phyloP scores from a whole-genome alignment of 2,113 vertebrate species.

The Vimba vimba region DNA sequence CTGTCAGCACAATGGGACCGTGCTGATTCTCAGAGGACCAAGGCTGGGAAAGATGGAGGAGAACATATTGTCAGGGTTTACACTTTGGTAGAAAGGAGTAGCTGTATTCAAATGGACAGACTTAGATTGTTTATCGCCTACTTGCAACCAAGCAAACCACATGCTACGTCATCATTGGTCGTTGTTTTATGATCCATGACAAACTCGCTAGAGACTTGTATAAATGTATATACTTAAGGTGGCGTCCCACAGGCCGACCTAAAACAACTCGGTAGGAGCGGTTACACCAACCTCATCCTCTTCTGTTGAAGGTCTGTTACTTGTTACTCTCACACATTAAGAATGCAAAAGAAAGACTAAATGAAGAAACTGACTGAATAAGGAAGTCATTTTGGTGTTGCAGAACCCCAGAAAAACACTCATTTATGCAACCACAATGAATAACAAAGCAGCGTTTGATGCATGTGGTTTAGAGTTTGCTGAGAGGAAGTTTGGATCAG shows the following conservation, averaged over 20 bases:
- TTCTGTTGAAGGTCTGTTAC: not conserved
- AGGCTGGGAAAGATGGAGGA: not conserved
- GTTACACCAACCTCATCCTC: not conserved
- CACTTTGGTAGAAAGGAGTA: not conserved
- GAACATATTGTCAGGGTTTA: not conserved
- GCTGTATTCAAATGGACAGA: not conserved
- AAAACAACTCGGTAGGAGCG: not conserved
- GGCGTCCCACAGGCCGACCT: not conserved
- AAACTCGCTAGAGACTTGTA: slow-evolving; percentile 14
- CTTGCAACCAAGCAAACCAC: slow-evolving; percentile 1
- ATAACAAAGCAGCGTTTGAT: not conserved
- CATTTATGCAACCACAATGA: not conserved
- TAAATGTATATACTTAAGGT: slow-evolving; percentile 12
- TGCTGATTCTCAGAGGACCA: slow-evolving; percentile 71
- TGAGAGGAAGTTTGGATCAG: not conserved
- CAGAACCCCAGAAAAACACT: not conserved
- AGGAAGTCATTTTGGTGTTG: not conserved
- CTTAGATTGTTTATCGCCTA: not conserved
- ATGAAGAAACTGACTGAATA: not conserved
- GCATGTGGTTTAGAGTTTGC: not conserved
- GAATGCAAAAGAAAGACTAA: not conserved
- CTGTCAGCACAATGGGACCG: slow-evolving; percentile 87
- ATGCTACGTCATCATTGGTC: slow-evolving; percentile 15
- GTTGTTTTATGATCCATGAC: slow-evolving; percentile 3
- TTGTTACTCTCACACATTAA: not conserved